Percentiles rank a stretch among this genome's conserved stretches.
phyloP scores from a whole-genome alignment of 2,888 invertebrate genomes.

The Caenorhabditis sp. region DNA sequence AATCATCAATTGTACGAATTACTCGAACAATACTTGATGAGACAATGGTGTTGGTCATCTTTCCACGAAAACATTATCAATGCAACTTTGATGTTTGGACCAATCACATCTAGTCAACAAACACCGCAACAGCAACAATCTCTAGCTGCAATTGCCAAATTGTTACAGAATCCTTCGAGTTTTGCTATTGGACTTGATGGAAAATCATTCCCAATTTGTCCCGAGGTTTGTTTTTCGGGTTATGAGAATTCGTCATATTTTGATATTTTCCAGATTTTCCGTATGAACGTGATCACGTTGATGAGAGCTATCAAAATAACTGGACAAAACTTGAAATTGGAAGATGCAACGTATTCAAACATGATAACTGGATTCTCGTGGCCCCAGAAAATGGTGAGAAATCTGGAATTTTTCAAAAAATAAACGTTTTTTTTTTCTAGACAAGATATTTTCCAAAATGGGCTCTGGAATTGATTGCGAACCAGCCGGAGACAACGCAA shows the following conservation, averaged over 20 bases:
- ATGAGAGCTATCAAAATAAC: slow-evolving; percentile 49
- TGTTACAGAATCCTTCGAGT: slow-evolving; percentile 12
- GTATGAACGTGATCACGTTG: slow-evolving; percentile 45
- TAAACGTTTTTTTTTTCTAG: background rate
- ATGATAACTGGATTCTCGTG: slow-evolving; percentile 20
- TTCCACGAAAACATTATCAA: slow-evolving; percentile 30
- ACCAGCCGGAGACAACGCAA: background rate
- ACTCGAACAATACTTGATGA: slow-evolving; percentile 45
- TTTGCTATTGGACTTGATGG: slow-evolving; percentile 22
- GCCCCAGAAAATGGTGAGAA: slow-evolving; percentile 28
- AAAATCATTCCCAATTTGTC: slow-evolving; percentile 42
- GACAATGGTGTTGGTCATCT: slow-evolving; percentile 43
- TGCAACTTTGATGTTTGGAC: slow-evolving; percentile 4
- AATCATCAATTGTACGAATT: slow-evolving; percentile 44
- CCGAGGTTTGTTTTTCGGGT: slow-evolving; percentile 30
- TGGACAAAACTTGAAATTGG: slow-evolving; percentile 25
- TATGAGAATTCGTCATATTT: too few relatives aligned
- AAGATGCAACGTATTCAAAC: slow-evolving; percentile 2
- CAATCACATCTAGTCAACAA: background rate
- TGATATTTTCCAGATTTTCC: slow-evolving; percentile 20
- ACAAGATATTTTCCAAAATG: slow-evolving; percentile 27
- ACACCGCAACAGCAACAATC: background rate
- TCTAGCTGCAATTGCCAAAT: background rate
- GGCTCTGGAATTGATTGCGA: slow-evolving; percentile 15
- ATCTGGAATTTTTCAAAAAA: background rate